Percentiles rank a stretch among this genome's conserved stretches.
These are phyloP conservation scores for Mustela erminea DNA, from an alignment of 2,797 vertebrate genomes.

Conservation along the genomic window DNA sequence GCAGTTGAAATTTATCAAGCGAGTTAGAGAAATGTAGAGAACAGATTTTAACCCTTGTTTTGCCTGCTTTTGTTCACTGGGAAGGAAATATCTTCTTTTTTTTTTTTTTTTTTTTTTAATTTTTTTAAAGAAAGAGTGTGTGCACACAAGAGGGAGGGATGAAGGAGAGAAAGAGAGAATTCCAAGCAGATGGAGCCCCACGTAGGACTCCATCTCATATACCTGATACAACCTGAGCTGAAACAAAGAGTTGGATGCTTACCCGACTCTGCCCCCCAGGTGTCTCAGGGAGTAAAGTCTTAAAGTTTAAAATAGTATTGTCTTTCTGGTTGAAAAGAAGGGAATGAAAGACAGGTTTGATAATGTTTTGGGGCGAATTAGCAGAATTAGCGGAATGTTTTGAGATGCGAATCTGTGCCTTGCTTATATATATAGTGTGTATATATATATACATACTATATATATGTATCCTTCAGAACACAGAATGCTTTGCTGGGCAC, in stretches of 20 bases:
- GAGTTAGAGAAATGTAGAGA: constrained; percentile 32
- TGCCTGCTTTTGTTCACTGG: constrained; percentile 14
- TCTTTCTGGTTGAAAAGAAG: constrained; percentile 52
- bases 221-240: not conserved
- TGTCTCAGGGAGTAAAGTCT: not conserved
- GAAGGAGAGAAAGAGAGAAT: not conserved
- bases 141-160: not conserved
- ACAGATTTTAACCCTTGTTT: constrained; percentile 30
- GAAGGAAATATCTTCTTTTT: constrained; percentile 33
- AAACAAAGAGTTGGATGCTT: not conserved
- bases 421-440: not conserved
- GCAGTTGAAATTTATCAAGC: not conserved
- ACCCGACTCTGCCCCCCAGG: not conserved
- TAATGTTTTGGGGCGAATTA: constrained; percentile 58
- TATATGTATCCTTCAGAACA: not conserved
- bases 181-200: not conserved
- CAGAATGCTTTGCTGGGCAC: not conserved
- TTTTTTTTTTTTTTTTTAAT: not conserved
- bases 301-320: not conserved
- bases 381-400: constrained; percentile 30
- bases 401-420: constrained; percentile 51
- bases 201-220: not conserved
- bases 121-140: not conserved
- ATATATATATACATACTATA: not conserved
- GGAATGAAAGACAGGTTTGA: constrained; percentile 25